Evolutionary conservation across 53 echinoderm and acorn worm genomes (phyloP), one percentile per base, ranked within the genome.

Genomic region (Stichopus horrens): DNA sequence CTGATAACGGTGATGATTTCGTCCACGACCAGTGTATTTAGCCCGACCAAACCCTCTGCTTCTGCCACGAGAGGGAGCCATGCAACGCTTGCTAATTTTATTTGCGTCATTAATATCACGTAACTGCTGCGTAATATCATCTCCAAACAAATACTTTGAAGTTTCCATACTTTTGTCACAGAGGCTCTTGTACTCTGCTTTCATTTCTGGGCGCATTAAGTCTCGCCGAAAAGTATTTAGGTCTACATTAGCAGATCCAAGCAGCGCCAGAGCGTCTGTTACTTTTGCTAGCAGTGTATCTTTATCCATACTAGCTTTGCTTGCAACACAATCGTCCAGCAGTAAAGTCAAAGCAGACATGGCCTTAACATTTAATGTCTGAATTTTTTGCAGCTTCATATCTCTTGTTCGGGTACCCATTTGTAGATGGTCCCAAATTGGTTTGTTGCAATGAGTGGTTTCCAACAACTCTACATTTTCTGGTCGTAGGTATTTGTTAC

Each of bases 1-100:
- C 83, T 82, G 83, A 11, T 82, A 82, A 18, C 83, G 57, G n/a
- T 56, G 18, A 16, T 82, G 16, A 16, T 54, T 18, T 57, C 54
- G 54, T 53, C 82, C 82, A 4, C 60, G 60, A 59, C 13, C 1
- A 59, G n/a, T 63, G 10, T 10, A 63, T 63, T 63, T 63, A 13
- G 16, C 63, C 63, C 16, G 57, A 8, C 21, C 54, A 55, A n/a
- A 9, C n/a, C 83, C 83, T 55, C 83, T 82, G 55, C 55, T 22
- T 58, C 54, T 82, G 55, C 54, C 80, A 9, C 63, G 10, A 63
- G 63, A 13, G 9, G 7, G 6, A 63, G 63, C 16, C 16, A 7
- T 13, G 63, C 63, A 63, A 63, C 63, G 9, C 63, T 63, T 63
- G 63, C 63, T 63, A 10, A 63, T 63, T 7, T 14, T 63, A 63